A percentile compares a stretch with the other conserved stretches of the same genome.
phyloP scores from a whole-genome alignment of 2,888 invertebrate species.

The Margaritifera margaritifera region DNA sequence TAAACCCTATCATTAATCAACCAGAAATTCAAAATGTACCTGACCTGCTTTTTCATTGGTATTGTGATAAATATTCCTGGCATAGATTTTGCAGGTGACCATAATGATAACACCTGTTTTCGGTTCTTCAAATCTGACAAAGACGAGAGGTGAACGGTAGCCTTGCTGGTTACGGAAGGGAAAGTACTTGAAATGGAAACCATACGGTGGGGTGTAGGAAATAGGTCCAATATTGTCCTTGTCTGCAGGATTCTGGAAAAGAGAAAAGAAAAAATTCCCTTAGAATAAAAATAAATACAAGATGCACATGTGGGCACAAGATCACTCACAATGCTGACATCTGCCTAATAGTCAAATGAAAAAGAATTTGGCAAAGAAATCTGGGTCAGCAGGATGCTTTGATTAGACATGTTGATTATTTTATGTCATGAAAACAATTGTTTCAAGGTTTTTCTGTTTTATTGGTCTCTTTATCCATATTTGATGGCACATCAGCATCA shows the following conservation, averaged over 20 bases:
- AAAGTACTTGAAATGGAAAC: constrained; percentile 79
- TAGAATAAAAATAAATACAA: too few species aligned
- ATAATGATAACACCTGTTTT: constrained; percentile 71
- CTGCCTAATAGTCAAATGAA: too few species aligned
- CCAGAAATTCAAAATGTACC: constrained; percentile 95
- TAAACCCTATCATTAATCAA: constrained; percentile 79
- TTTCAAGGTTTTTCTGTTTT: too few species aligned
- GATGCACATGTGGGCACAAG: too few species aligned
- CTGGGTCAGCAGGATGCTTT: too few species aligned
- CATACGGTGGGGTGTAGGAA: constrained; percentile 79
- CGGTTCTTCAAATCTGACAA: constrained; percentile 73
- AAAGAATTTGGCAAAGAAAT: too few species aligned
- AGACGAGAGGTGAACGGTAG: constrained; percentile 74
- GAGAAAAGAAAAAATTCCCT: too few species aligned
- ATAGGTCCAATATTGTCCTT: constrained; percentile 94
- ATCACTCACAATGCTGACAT: too few species aligned
- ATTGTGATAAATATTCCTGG: constrained; percentile 80
- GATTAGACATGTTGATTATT: too few species aligned
- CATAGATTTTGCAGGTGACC: constrained; percentile 74
- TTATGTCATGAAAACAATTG: too few species aligned
- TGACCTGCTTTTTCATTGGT: constrained; percentile 91
- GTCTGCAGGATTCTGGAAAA: constrained; percentile 84
- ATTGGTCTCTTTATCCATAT: too few species aligned
- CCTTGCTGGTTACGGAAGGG: constrained; percentile 74
- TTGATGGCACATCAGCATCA: too few species aligned